A percentile compares a stretch with the other conserved stretches of the same genome.
Evolutionary conservation across 2,797 vertebrate genomes (phyloP).

Genomic region (Ataeniobius toweri): DNA sequence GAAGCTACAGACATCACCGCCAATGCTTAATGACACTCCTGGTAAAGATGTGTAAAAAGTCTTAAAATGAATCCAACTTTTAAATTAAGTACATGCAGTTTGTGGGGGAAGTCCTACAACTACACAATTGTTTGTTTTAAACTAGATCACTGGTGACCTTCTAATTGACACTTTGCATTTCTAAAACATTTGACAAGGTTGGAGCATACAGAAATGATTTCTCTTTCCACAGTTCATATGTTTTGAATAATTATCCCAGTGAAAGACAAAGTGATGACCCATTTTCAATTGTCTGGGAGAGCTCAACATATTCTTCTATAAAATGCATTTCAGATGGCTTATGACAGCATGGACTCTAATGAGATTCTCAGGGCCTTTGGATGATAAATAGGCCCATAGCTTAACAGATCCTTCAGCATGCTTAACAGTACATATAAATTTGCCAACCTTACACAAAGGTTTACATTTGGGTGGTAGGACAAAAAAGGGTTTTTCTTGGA

Average conservation of each 20-base stretch:
- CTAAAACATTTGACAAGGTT: background rate
- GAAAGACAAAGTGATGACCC: background rate
- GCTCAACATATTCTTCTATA: background rate
- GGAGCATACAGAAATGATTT: background rate
- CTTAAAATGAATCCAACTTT: background rate
- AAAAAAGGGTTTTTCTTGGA: too few species aligned
- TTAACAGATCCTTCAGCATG: background rate
- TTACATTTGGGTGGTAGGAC: too few species aligned
- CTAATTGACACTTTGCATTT: background rate
- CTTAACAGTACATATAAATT: background rate
- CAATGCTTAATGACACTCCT: background rate
- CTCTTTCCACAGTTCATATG: background rate
- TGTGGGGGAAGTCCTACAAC: too few species aligned
- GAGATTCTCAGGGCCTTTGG: background rate
- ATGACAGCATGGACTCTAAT: background rate
- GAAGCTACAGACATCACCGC: background rate
- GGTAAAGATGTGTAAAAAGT: background rate
- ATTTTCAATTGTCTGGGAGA: background rate
- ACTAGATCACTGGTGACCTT: background rate
- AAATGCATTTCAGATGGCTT: slow-evolving; percentile 1
- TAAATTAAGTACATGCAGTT: background rate
- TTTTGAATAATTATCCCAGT: background rate
- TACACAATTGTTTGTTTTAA: background rate
- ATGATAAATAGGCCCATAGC: background rate
- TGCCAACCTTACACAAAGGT: too few species aligned